Evolutionary conservation across 2,797 vertebrate species (phyloP), one percentile per base, ranked within the genome.

Genomic region (Parauchenoglanis ngamensis): DNA sequence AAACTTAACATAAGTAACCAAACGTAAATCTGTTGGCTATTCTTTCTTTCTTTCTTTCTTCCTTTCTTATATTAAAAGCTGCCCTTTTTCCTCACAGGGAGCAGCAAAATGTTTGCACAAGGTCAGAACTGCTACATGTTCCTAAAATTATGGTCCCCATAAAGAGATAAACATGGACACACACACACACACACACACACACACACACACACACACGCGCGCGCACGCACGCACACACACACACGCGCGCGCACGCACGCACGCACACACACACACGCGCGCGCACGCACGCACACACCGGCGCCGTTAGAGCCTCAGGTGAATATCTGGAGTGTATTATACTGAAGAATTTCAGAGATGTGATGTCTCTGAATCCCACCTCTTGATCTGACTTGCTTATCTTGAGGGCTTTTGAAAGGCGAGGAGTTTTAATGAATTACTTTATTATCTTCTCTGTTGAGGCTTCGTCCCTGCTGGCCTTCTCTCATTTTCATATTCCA

Each of bases 381-480:
- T 89, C 76, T 87, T 89, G 83, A 91, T 91, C 90, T 86, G 2
- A n/a, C 87, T 52, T 92, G 87, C 93, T 94, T 95, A 94, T 95
- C 94, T 93, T 72, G 88, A 67, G 72, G 87, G 90, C 91, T 93
- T 93, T 61, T 90, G 67, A 76, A 92, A 94, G 93, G 93, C 80
- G 56, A 90, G 90, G 89, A 90, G 90, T 93, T 94, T 95, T 95
- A 95, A 95, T 95, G 93, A 95, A 94, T 93, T 92, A 92, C 93
- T 94, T 94, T 93, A 94, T 94, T 93, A 90, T 90, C 65, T 85
- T 89, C 89, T 93, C 91, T 86, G 86, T 92, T 84, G 90, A 89
- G 90, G 90, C 86, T 90, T 90, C 84, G 25, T 91, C 90, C 91
- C 90, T 80, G 86, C 90, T 79, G 21, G 88, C 90, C 89, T 63